These are phyloP conservation scores for Drosophila quinaria DNA, from an alignment of 2,888 invertebrate genomes.

Conservation along the genomic window DNA sequence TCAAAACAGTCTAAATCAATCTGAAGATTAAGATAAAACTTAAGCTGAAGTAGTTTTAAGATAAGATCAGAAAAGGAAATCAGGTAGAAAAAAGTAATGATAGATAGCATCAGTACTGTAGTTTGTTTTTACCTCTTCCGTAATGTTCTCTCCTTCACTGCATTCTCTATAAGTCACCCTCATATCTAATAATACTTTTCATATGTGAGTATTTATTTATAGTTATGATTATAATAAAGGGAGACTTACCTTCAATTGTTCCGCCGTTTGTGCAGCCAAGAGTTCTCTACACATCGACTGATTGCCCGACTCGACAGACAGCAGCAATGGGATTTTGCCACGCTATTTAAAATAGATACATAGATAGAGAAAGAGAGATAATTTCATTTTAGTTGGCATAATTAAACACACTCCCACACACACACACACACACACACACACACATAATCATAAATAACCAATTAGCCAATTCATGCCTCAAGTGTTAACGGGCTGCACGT, in stretches of 20 bases:
- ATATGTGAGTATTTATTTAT: constrained; percentile 18
- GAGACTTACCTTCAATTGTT: constrained; percentile 91
- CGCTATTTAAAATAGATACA: constrained; percentile 88
- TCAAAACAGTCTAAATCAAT: constrained; percentile 17
- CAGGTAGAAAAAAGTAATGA: constrained; percentile 6
- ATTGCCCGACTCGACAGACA: constrained; percentile 98
- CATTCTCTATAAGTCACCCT: constrained; percentile 16
- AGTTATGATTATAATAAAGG: constrained; percentile 2
- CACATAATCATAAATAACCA: constrained; percentile 71
- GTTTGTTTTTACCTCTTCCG: constrained; percentile 23
- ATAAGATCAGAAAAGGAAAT: not conserved
- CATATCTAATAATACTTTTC: constrained; percentile 27
- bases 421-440: constrained; percentile 14
- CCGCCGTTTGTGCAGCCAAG: constrained; percentile 93
- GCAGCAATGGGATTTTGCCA: constrained; percentile 96
- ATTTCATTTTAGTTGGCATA: constrained; percentile 37
- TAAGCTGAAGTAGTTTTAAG: constrained; percentile 2
- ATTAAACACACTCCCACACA: constrained; percentile 30
- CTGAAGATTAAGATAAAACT: not conserved
- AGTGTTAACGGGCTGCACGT: constrained; percentile 78
- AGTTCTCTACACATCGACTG: constrained; percentile 98
- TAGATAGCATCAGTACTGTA: constrained; percentile 6
- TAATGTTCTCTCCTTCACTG: constrained; percentile 17
- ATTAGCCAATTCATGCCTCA: constrained; percentile 77
- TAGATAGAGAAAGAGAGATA: constrained; percentile 24